Base-by-base conservation (phyloP, 2,888 invertebrate species). In the Tineola bisselliella region DNA sequence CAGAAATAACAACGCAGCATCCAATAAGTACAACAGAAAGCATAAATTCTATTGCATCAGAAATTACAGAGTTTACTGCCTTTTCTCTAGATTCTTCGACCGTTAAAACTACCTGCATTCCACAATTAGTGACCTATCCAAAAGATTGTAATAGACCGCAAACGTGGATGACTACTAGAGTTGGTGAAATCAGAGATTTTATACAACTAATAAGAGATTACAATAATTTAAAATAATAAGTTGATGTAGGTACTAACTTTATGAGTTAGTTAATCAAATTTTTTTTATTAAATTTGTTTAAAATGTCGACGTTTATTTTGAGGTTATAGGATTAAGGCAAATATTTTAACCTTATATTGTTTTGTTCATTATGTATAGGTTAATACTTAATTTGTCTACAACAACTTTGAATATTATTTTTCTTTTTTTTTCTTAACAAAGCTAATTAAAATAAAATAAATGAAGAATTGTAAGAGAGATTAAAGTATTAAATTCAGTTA, bases 151-250 rank as follows among this genome's bases (percentile, higher is more conserved):
- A 72, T n/a, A 63, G 70, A 43, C 84, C 82, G 0, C 58, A 61
- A 0, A 76, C 76, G 1, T 86, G 86, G 86, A 81, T 81, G 63
- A 84, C 83, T 0, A 84, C 86, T n/a, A 59, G 64, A 1, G 62
- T 63, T 44, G 79, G 77, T 0, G 84, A 86, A 68, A 77, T 70
- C 0, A 76, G 82, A 66, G 84, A 86, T 62, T 81, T 81, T 15
- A 13, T 33, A 15, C 58, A 58, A 58, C 12, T 58, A 33, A 58
- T 54, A 54, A 17, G 54, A 2, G 18, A 38, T 6, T 38, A 6
- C 10, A 38, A 38, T n/a, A 38, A 31, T 8, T 38, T 12, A 38
- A 38, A 38, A 38, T 2, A 38, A 10, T 38, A 12, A 38, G 10
- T 31, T 38, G n/a, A 38, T 12, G 5, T 8, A 8, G 5, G 6